Conservation (phyloP, 2,113 vertebrate genomes). For the Tupaia tana region DNA sequence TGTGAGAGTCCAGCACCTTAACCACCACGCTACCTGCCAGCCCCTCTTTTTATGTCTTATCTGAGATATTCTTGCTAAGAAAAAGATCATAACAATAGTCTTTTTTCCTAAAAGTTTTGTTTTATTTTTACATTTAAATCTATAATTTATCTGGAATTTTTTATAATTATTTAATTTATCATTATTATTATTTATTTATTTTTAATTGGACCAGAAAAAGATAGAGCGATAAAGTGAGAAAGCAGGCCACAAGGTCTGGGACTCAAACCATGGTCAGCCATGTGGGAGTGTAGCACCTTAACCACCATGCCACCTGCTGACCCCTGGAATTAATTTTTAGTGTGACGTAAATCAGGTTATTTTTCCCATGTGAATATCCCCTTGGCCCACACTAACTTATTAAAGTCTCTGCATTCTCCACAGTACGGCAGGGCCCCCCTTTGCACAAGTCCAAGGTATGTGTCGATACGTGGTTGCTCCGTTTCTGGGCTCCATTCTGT, state of each 20-base stretch:
- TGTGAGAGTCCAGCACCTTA: too few relatives aligned
- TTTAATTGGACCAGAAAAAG: too few relatives aligned
- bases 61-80: not conserved
- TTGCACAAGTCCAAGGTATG: not conserved
- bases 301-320: too few relatives aligned
- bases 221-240: too few relatives aligned
- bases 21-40: too few relatives aligned
- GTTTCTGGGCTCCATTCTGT: not conserved
- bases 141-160: not conserved
- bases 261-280: too few relatives aligned
- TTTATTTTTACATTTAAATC: slow-evolving; percentile 6
- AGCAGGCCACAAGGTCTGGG: too few relatives aligned
- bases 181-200: too few relatives aligned
- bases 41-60: not conserved
- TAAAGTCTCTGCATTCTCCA: not conserved
- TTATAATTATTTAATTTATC: too few relatives aligned
- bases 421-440: not conserved
- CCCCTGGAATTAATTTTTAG: slow-evolving; percentile 1
- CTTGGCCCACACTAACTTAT: not conserved
- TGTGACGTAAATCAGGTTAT: not conserved
- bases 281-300: too few relatives aligned
- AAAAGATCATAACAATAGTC: not conserved
- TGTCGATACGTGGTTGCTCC: not conserved
- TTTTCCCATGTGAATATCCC: not conserved
- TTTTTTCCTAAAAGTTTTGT: not conserved